These are phyloP conservation scores for Ciconia nigra DNA, from an alignment of 2,797 vertebrate genomes.

Conservation along the genomic window DNA sequence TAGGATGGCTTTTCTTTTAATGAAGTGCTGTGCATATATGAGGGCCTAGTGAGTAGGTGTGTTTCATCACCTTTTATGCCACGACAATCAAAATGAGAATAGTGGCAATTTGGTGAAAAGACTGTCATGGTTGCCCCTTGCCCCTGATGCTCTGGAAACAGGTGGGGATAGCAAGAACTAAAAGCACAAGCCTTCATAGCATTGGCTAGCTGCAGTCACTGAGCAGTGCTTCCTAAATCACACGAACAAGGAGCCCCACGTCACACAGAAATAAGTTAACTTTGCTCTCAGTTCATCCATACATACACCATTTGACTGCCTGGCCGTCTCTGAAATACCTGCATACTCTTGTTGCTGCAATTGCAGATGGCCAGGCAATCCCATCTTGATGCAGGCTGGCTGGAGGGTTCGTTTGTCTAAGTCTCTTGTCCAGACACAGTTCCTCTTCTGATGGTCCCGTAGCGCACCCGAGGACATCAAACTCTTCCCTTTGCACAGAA, in stretches of 20 bases:
- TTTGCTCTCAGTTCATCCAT: background rate
- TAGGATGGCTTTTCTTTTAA: background rate
- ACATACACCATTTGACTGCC: background rate
- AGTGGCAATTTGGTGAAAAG: background rate
- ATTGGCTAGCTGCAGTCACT: background rate
- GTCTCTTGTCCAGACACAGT: background rate
- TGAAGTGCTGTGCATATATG: background rate
- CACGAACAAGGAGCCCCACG: rapidly evolving
- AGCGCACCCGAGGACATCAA: background rate
- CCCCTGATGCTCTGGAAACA: background rate
- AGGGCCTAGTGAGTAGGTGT: background rate
- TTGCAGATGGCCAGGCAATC: background rate
- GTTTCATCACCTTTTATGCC: background rate
- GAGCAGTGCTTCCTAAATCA: background rate
- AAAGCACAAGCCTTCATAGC: background rate
- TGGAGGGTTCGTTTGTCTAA: background rate
- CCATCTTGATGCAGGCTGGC: background rate
- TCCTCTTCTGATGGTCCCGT: background rate
- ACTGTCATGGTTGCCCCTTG: background rate
- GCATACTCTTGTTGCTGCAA: background rate
- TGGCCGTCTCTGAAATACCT: background rate
- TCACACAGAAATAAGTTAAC: background rate
- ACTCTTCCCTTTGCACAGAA: background rate
- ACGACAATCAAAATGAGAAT: background rate
- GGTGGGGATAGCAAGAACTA: background rate